Evolutionary conservation across 1,140 invertebrate genomes (phyloP), one percentile per base, ranked within the genome.

Genomic region (Megalopta genalis): DNA sequence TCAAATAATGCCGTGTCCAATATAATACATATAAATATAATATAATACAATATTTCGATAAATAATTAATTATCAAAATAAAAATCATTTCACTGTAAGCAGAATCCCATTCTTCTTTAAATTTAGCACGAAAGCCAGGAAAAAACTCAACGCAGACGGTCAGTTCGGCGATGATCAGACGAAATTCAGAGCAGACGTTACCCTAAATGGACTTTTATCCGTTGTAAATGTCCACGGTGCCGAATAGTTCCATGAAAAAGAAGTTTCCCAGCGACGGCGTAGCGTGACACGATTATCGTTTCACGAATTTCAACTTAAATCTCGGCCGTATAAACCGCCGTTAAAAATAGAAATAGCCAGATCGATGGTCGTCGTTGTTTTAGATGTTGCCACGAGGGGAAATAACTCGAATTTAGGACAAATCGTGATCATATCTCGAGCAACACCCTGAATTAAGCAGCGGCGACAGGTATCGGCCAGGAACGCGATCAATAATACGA

Each of bases 281-380:
- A 57, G 54, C 54, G 54, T 57, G 54, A 57, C 54, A 14, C 23
- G 16, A n/a, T 16, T n/a, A 62, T 32, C 42, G 2, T 8, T 54
- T 8, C 14, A 42, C 25, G 27, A 72, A 65, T 77, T 75, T 70
- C 25, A 25, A 46, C 21, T 57, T 18, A 66, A 57, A 52, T 57
- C 46, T 59, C 16, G 16, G 32, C 27, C 16, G n/a, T n/a, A 7
- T n/a, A 18, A 52, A 49, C 14, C 2, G 10, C 0, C 8, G 57
- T 21, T 65, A 77, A 72, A 71, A 85, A 84, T 81, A 76, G 63
- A 39, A 69, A n/a, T 32, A 59, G n/a, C n/a, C 32, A 32, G 67
- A 75, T 84, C 82, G 66, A 83, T 86, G n/a, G n/a, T n/a, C n/a
- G 77, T 54, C 23, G 21, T 12, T 67, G 60, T 67, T 59, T 79